phyloP scores from a whole-genome alignment of 2,888 invertebrate species.

The Alentia gelatinosa region DNA sequence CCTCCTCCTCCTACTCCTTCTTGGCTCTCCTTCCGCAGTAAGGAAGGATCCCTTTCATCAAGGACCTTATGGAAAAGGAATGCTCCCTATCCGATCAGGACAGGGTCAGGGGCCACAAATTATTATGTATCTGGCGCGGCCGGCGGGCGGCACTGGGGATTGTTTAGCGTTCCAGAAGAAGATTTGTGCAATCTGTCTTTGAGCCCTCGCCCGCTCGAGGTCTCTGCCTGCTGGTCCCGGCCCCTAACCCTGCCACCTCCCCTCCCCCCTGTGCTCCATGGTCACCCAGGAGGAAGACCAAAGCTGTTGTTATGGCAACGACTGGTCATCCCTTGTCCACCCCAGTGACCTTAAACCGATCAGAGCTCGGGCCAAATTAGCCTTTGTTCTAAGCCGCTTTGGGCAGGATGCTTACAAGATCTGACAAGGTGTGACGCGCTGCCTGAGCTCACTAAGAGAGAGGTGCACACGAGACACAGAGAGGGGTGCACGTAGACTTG shows the following conservation, averaged over 20 bases:
- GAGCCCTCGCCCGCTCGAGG: background rate
- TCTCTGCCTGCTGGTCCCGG: background rate
- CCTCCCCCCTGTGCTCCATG: background rate
- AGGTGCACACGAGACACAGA: background rate
- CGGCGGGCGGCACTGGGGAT: slow-evolving; percentile 23
- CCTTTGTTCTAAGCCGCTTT: slow-evolving; percentile 48
- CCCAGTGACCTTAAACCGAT: slow-evolving; percentile 37
- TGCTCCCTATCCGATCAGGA: slow-evolving; percentile 5
- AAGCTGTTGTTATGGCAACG: slow-evolving; percentile 42
- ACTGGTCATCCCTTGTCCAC: slow-evolving; percentile 7
- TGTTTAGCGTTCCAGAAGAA: slow-evolving; percentile 17
- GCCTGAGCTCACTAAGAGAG: background rate
- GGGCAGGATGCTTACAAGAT: slow-evolving; percentile 32
- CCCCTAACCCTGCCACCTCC: background rate
- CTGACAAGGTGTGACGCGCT: slow-evolving; percentile 3
- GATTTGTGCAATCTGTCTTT: slow-evolving; percentile 46
- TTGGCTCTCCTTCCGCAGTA: background rate
- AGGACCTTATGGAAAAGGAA: slow-evolving; percentile 2
- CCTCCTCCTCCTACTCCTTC: background rate
- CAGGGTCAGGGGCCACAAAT: slow-evolving; percentile 34
- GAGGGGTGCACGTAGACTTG: no score
- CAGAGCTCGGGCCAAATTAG: slow-evolving; percentile 20
- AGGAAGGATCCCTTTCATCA: slow-evolving; percentile 36
- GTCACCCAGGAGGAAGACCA: slow-evolving; percentile 42
- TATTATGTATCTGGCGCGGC: slow-evolving; percentile 48